A percentile compares a stretch with the other conserved stretches of the same genome.
Evolutionary conservation across 2,888 invertebrate species (phyloP).

Genomic region (Bursaphelenchus okinawaensis): DNA sequence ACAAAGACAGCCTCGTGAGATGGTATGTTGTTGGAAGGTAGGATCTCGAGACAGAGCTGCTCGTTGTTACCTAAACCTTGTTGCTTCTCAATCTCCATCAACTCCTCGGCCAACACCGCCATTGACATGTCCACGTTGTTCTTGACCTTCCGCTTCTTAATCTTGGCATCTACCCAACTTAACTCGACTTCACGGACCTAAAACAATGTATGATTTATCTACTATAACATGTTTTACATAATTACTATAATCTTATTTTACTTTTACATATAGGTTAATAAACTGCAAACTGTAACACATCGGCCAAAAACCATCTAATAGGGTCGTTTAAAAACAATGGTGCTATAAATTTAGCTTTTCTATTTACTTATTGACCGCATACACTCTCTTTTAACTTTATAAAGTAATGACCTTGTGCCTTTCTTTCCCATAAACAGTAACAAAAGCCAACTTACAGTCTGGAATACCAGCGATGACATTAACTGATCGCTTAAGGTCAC

Average conservation of each 20-base stretch:
- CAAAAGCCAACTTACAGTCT: constrained; percentile 22
- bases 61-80: constrained; percentile 2
- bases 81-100: constrained; percentile 13
- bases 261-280: not conserved
- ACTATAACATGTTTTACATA: too few species aligned
- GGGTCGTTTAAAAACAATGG: too few species aligned
- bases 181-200: constrained; percentile 81
- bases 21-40: constrained; percentile 38
- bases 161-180: constrained; percentile 72
- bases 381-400: too few species aligned
- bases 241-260: too few species aligned
- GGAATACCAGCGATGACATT: constrained; percentile 67
- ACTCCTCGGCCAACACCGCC: constrained; percentile 4
- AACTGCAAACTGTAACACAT: too few species aligned
- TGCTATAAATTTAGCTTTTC: too few species aligned
- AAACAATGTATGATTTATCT: too few species aligned
- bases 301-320: too few species aligned
- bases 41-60: constrained; percentile 39
- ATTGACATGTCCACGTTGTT: not conserved
- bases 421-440: not conserved
- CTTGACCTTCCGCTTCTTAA: constrained; percentile 30
- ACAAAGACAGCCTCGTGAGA: constrained; percentile 74
- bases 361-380: too few species aligned
- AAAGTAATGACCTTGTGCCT: not conserved
- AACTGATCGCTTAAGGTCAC: constrained; percentile 62